phyloP scores from a whole-genome alignment of 2,888 invertebrate species.

The Caenorhabditis zanzibari region DNA sequence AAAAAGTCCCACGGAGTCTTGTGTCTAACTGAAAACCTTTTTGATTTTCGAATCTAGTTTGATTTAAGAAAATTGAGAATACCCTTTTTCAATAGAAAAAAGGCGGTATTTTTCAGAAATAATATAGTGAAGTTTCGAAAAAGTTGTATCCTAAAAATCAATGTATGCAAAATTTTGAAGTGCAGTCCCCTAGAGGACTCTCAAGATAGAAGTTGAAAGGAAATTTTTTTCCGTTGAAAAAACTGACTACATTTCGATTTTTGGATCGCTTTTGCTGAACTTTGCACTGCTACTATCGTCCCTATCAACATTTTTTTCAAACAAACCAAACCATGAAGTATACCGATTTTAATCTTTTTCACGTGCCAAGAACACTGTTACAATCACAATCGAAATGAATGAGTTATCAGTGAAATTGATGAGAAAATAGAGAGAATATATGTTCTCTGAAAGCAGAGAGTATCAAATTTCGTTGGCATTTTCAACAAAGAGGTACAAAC shows the following conservation, averaged over 20 bases:
- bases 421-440: not conserved
- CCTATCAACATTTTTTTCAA: not conserved
- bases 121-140: no score
- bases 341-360: slow-evolving; percentile 11
- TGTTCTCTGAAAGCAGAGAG: slow-evolving; percentile 4
- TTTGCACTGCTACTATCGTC: not conserved
- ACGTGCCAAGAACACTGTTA: slow-evolving; percentile 8
- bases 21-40: not conserved
- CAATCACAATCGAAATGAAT: not conserved
- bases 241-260: no score
- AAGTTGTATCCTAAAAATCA: no score
- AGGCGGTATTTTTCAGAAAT: no score
- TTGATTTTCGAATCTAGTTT: not conserved
- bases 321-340: not conserved
- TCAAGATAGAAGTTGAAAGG: no score
- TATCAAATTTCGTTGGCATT: not conserved
- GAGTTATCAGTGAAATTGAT: slow-evolving; percentile 4
- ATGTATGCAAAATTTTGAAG: no score
- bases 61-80: no score
- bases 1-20: slow-evolving; percentile 20
- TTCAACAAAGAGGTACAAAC: not conserved
- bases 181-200: no score
- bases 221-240: no score
- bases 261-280: not conserved
- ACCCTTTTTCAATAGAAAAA: no score